phyloP scores from a whole-genome alignment of 2,888 invertebrate genomes.

The Callyntrura guangdongensis region DNA sequence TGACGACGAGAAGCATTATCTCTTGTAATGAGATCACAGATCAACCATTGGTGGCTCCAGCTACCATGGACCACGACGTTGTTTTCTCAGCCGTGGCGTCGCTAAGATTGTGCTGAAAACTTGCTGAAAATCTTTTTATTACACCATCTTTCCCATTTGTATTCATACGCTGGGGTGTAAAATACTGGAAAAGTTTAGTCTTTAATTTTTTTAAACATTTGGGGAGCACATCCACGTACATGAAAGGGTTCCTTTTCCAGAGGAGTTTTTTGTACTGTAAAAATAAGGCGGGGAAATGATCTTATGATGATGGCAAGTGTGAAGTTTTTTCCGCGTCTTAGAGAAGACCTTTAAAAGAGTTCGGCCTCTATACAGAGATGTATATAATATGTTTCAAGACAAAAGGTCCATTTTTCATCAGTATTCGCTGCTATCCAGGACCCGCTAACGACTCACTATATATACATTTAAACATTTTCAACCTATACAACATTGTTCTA shows the following conservation, averaged over 20 bases:
- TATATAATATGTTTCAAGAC: slow-evolving; percentile 4
- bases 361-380: neutral
- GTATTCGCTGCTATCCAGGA: slow-evolving; percentile 15
- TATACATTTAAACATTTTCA: neutral
- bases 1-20: neutral
- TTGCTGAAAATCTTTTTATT: slow-evolving; percentile 73
- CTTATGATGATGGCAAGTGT: slow-evolving; percentile 62
- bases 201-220: slow-evolving; percentile 60
- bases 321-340: slow-evolving; percentile 45
- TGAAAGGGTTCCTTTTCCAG: slow-evolving; percentile 17
- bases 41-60: neutral
- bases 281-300: slow-evolving; percentile 48
- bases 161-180: slow-evolving; percentile 74
- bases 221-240: neutral
- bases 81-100: neutral
- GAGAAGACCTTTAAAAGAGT: too few species aligned
- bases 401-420: slow-evolving; percentile 62
- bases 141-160: slow-evolving; percentile 69
- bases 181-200: slow-evolving; percentile 76
- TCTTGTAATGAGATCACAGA: neutral
- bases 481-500: too few species aligned
- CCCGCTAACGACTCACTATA: neutral
- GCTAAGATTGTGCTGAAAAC: neutral
- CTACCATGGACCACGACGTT: neutral
- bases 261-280: neutral